Evolutionary conservation across 2,113 vertebrate genomes (phyloP), one percentile per base, ranked within the genome.

Genomic region (Aepyceros melampus): DNA sequence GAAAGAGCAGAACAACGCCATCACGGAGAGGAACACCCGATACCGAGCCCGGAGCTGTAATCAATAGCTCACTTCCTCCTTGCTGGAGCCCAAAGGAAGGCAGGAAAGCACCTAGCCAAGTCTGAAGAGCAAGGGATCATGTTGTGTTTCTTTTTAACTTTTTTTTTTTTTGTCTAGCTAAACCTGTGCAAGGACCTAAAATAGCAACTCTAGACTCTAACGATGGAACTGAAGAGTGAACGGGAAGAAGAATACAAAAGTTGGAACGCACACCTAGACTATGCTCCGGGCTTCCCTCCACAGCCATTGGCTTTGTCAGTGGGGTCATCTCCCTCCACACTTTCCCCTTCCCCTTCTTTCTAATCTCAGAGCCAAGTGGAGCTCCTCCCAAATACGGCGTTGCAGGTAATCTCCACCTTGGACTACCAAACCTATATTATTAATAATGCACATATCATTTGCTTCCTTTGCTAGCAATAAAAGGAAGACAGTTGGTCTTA

Each of bases 1-100:
- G 94, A 97, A 51, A 67, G 82, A 89, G 82, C 29, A 95, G 91
- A 95, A 81, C 27, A n/a, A 7, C n/a, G 53, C 36, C 9, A 31
- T 95, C 85, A 76, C 36, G 21, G 36, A 62, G 2, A 53, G 17
- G 23, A 85, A n/a, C 21, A 33, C 27, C 21, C 0, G 8, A 6
- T 29, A 33, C 8, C 4, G 0, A 3, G 12, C 16, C 27, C 40
- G 19, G 11, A 0, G 2, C 23, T 36, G 1, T 5, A 29, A 25
- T 51, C 25, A 19, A 23, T 2, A 92, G 64, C 53, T 62, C 8
- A 10, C 9, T 45, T 53, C 29, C 11, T 93, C 67, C 29, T 29
- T 4, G 19, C 7, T 29, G 74, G 40, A 78, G 43, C 55, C 19
- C 78, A 33, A 5, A 53, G 11, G 33, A 23, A 55, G 43, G 36